These are phyloP conservation scores for Beaufortia kweichowensis DNA, from an alignment of 2,113 vertebrate genomes.

Conservation along the genomic window DNA sequence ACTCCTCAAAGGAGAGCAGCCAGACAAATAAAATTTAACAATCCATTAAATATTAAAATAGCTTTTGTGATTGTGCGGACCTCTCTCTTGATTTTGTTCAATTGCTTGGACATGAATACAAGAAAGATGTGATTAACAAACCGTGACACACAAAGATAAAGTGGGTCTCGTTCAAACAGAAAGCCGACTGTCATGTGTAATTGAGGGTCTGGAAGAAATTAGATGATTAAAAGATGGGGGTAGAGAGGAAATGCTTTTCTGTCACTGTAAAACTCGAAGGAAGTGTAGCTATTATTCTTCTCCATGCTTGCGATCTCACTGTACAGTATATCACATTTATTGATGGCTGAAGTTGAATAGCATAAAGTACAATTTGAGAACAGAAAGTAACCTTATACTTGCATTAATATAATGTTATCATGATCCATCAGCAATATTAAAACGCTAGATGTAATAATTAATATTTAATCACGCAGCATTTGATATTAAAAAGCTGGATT, in stretches of 20 bases:
- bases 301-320: background rate
- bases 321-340: conserved; percentile 27
- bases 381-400: background rate
- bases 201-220: conserved; percentile 39
- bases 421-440: conserved; percentile 14
- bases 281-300: conserved; percentile 18
- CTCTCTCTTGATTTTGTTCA: conserved; percentile 33
- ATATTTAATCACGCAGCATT: conserved; percentile 10
- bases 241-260: conserved; percentile 6
- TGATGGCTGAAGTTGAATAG: background rate
- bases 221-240: conserved; percentile 35
- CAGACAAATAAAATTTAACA: conserved; percentile 15
- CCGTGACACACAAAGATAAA: conserved; percentile 28
- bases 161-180: conserved; percentile 22
- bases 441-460: background rate
- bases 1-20: background rate
- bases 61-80: conserved; percentile 29
- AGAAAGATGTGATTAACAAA: conserved; percentile 47
- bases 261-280: background rate
- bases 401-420: background rate
- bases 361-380: background rate
- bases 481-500: background rate
- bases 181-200: conserved; percentile 37
- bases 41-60: conserved; percentile 31
- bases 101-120: conserved; percentile 34